These are phyloP conservation scores for Dolichallabes microphthalmus DNA, from an alignment of 2,113 vertebrate genomes.

Conservation along the genomic window DNA sequence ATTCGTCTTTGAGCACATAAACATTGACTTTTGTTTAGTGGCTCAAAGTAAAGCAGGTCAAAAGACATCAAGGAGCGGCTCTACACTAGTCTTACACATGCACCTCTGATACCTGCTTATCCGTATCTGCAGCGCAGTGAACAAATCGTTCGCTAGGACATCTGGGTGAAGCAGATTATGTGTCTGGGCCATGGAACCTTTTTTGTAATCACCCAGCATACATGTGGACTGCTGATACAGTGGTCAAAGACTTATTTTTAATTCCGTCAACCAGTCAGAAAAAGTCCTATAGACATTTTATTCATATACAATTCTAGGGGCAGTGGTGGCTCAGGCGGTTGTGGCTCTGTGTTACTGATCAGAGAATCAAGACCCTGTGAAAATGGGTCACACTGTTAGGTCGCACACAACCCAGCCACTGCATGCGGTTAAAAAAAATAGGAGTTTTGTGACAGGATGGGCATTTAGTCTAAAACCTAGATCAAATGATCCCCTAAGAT, in stretches of 20 bases:
- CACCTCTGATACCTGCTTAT: conserved; percentile 2
- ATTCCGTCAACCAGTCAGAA: neutral
- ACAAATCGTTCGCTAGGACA: neutral
- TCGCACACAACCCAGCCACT: too few relatives aligned
- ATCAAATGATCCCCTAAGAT: too few relatives aligned
- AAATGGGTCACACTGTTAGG: too few relatives aligned
- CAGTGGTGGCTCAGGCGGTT: too few relatives aligned
- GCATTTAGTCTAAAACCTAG: too few relatives aligned
- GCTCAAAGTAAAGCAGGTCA: neutral
- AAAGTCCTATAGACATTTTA: neutral
- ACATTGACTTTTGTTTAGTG: neutral
- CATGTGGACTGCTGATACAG: neutral
- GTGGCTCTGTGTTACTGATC: too few relatives aligned
- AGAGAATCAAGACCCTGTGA: too few relatives aligned
- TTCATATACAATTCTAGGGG: neutral
- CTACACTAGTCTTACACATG: neutral
- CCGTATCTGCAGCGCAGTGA: neutral
- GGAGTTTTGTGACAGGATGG: too few relatives aligned
- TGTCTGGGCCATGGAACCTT: neutral
- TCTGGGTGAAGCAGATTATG: neutral
- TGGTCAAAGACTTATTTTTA: neutral
- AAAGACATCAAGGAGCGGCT: neutral
- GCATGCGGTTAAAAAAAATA: too few relatives aligned
- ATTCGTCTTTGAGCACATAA: neutral
- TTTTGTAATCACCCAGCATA: neutral